A percentile compares a stretch with the other conserved stretches of the same genome.
phyloP scores from a whole-genome alignment of 2,888 invertebrate genomes.

The Allacma fusca region DNA sequence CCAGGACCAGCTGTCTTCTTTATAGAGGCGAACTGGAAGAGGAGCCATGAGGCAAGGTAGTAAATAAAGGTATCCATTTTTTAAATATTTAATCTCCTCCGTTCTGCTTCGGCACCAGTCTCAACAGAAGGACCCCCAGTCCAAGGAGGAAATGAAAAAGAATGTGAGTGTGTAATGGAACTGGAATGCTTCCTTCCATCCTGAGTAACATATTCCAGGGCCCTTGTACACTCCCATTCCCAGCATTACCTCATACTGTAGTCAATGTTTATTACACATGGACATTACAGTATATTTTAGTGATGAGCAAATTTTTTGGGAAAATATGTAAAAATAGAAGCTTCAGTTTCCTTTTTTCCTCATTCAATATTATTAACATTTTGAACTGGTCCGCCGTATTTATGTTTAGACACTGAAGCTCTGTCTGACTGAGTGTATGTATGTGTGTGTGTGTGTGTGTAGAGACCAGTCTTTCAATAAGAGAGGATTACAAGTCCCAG shows the following conservation, averaged over 20 bases:
- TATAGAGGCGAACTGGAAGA: not conserved
- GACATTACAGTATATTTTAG: too few species aligned
- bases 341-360: not conserved
- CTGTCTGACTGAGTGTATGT: not conserved
- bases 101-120: not conserved
- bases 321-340: not conserved
- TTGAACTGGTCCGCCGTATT: too few species aligned
- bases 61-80: conserved; percentile 12
- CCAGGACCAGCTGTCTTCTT: not conserved
- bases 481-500: too few species aligned
- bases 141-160: not conserved
- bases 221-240: too few species aligned
- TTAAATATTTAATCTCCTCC: conserved; percentile 6
- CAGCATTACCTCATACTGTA: too few species aligned
- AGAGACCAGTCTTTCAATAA: too few species aligned
- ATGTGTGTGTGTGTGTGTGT: too few species aligned
- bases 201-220: too few species aligned
- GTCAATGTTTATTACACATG: too few species aligned
- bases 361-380: too few species aligned
- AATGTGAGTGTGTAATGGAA: conserved; percentile 11
- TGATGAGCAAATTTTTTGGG: not conserved
- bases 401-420: not conserved
- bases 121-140: not conserved
- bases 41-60: not conserved
- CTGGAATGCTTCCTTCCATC: not conserved